A percentile compares a stretch with the other conserved stretches of the same genome.
phyloP scores from a whole-genome alignment of 2,797 vertebrate genomes.

The Acanthornis magna region DNA sequence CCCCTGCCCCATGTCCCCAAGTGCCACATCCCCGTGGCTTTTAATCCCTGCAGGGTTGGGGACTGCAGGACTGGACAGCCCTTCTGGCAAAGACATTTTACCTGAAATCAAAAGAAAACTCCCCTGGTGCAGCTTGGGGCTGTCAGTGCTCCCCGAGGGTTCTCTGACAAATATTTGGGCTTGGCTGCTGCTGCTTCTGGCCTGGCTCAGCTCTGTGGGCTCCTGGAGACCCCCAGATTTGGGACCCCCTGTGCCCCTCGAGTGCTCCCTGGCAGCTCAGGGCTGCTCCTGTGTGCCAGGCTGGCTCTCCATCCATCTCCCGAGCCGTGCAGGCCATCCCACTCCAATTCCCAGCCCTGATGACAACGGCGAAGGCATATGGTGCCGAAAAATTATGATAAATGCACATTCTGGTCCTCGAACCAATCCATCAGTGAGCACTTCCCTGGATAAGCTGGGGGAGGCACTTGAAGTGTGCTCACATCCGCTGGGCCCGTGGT shows the following conservation, averaged over 20 bases:
- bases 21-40: background rate
- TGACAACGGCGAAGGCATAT: slow-evolving; percentile 2
- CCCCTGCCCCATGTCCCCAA: background rate
- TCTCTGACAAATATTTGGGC: fast-evolving
- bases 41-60: background rate
- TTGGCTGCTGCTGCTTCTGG: background rate
- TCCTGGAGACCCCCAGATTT: background rate
- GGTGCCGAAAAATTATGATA: slow-evolving; percentile 52
- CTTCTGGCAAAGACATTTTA: background rate
- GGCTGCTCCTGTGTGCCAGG: background rate
- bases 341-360: background rate
- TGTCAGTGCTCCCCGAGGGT: background rate
- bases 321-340: background rate
- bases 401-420: slow-evolving; percentile 46
- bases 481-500: background rate
- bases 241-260: fast-evolving
- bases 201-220: background rate
- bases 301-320: background rate
- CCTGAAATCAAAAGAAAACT: too few species aligned
- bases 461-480: background rate
- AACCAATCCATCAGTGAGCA: slow-evolving; percentile 17
- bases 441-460: background rate
- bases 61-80: background rate
- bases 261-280: background rate
- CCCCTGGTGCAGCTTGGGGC: background rate